Evolutionary conservation across 2,113 vertebrate genomes (phyloP).

Genomic region (Romanogobio albipinnatus): DNA sequence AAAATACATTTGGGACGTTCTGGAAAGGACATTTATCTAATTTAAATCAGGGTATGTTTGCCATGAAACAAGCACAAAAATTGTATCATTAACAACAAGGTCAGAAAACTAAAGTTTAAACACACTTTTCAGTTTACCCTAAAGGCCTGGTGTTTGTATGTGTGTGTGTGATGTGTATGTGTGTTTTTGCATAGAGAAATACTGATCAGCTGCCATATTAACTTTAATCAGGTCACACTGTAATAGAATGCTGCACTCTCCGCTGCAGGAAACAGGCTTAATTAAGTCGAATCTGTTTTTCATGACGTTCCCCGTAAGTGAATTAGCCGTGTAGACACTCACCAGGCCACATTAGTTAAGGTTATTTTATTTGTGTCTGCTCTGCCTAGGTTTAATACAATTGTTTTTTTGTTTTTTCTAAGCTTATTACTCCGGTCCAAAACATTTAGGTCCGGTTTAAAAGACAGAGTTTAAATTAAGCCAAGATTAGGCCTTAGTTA

Average conservation of each 20-base stretch:
- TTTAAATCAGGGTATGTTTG: background rate
- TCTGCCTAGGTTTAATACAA: slow-evolving; percentile 40
- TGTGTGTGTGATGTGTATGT: slow-evolving; percentile 10
- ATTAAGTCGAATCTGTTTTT: slow-evolving; percentile 61
- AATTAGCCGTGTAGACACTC: slow-evolving; percentile 51
- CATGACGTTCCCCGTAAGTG: slow-evolving; percentile 53
- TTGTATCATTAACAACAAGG: slow-evolving; percentile 23
- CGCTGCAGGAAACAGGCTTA: slow-evolving; percentile 58
- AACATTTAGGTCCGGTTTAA: too few species aligned
- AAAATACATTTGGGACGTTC: background rate
- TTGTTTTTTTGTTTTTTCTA: slow-evolving; percentile 28
- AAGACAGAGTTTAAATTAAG: too few species aligned
- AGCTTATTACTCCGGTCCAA: slow-evolving; percentile 1
- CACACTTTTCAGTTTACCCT: slow-evolving; percentile 24
- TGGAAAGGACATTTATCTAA: background rate
- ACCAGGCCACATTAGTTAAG: slow-evolving; percentile 55
- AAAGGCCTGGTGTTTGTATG: slow-evolving; percentile 23
- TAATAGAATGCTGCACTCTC: slow-evolving; percentile 52
- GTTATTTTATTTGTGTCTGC: slow-evolving; percentile 56
- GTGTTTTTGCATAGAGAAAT: slow-evolving; percentile 36
- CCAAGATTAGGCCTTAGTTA: too few species aligned
- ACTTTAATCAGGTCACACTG: slow-evolving; percentile 53
- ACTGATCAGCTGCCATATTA: slow-evolving; percentile 52
- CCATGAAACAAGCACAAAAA: background rate
- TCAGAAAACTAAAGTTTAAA: slow-evolving; percentile 24